A percentile compares a stretch with the other conserved stretches of the same genome.
phyloP scores from a whole-genome alignment of 2,797 vertebrate genomes.

The Manis crassicaudata region DNA sequence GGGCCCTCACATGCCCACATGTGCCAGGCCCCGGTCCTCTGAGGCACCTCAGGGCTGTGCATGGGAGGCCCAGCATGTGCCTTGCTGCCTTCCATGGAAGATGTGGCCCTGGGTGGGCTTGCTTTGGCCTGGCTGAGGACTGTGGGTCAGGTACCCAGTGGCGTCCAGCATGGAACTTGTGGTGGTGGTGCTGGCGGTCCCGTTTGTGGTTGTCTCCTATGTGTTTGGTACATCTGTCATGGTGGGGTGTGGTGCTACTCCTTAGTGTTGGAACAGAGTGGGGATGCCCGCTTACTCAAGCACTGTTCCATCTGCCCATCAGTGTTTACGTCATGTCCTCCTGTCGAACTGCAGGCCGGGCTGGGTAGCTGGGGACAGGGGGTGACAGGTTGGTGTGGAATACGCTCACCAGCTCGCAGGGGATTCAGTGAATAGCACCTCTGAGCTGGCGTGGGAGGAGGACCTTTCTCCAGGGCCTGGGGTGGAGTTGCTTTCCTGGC shows the following conservation, averaged over 20 bases:
- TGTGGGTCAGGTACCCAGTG: background rate
- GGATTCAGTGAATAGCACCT: background rate
- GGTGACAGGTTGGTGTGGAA: background rate
- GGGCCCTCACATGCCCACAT: background rate
- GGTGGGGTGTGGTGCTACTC: accelerated
- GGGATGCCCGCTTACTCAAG: background rate
- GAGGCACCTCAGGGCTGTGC: too few relatives aligned
- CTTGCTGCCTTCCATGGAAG: too few relatives aligned
- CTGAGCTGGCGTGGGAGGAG: background rate
- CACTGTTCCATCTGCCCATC: background rate
- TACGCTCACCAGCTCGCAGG: background rate
- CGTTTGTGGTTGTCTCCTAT: background rate
- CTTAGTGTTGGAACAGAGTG: background rate
- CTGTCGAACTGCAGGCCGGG: background rate
- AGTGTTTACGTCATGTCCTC: background rate
- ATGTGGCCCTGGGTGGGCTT: background rate
- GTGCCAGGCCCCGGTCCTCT: too few relatives aligned
- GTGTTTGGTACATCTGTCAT: background rate
- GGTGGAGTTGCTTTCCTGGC: conserved; percentile 74
- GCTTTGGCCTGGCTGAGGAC: background rate
- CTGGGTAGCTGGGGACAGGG: background rate
- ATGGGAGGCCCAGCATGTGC: too few relatives aligned
- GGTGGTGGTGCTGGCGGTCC: background rate
- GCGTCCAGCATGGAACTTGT: too few relatives aligned
- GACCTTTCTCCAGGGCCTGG: conserved; percentile 39